These are phyloP conservation scores for Drosophila triauraria DNA, from an alignment of 1,140 invertebrate genomes.

Conservation along the genomic window DNA sequence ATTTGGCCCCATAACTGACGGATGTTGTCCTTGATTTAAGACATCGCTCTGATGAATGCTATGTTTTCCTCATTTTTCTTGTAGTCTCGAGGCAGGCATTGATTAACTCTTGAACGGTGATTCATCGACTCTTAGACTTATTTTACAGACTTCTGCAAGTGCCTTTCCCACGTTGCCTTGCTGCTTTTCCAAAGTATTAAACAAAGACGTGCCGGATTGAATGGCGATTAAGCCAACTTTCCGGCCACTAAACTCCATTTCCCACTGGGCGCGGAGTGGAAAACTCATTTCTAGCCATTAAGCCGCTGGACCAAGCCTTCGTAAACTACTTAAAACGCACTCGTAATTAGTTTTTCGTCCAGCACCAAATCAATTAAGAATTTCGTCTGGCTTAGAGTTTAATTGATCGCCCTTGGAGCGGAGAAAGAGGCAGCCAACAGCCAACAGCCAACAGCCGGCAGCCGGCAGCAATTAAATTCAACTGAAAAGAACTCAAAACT, in stretches of 20 bases:
- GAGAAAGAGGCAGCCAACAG: conserved; percentile 2
- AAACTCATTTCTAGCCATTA: conserved; percentile 36
- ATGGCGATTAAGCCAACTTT: conserved; percentile 38
- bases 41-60: not conserved
- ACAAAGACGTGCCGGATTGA: conserved; percentile 39
- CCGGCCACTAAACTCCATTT: conserved; percentile 24
- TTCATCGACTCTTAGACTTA: conserved; percentile 24
- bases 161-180: conserved; percentile 29
- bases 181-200: conserved; percentile 27
- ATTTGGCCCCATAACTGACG: conserved; percentile 1
- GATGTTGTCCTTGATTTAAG: not conserved
- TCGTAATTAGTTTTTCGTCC: conserved; percentile 63
- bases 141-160: conserved; percentile 8
- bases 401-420: conserved; percentile 57
- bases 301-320: conserved; percentile 42
- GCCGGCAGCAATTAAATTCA: conserved; percentile 55
- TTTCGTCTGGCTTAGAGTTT: conserved; percentile 53
- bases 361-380: conserved; percentile 74
- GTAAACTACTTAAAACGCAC: conserved; percentile 53
- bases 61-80: not conserved
- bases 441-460: not conserved
- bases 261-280: conserved; percentile 14
- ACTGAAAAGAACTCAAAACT: conserved; percentile 58
- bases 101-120: conserved; percentile 17
- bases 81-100: not conserved